Base-by-base conservation (phyloP, 2,888 invertebrate genomes). In the Lithophane ornitopus region DNA sequence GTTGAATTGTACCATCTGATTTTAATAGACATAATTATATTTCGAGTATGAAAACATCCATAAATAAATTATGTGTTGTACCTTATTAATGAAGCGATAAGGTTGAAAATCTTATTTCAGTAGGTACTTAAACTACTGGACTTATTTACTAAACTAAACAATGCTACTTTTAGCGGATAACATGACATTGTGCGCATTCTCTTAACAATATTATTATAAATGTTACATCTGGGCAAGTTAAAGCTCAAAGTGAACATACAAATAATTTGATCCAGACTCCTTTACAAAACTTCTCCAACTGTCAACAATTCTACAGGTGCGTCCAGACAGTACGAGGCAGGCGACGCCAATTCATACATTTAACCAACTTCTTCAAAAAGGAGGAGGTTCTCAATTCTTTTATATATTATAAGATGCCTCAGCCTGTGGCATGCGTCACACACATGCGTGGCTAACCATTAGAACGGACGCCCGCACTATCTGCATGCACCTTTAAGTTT, bases 121-220 rank as follows among this genome's bases (percentile, higher is more conserved):
- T 59, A 74, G 14, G 54, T 54, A 54, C 12, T 49, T 58, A 34
- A 68, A 56, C 63, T 69, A 72, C 70, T 68, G 58, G 39, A 63
- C 63, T 56, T 28, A 54, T 68, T 62, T 70, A 72, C 46, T 46
- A 46, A 46, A 49, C 76, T 65, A 76, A 16, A 74, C 56, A 70
- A 70, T 74, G 16, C 62, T 70, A 80, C 41, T 70, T 62, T 66
- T 59, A 82, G 76, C 71, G 63, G 34, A 66, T 73, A 75, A 61
- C 22, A 63, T 58, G 69, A 61, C 56, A 71, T 82, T 85, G 85
- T 82, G 85, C 85, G 84, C 62, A 54, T 77, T 75, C 0, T 70
- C 28, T n/a, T 71, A 75, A 67, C 39, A 59, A 68, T 73, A 39
- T 41, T 6, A 61, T 16, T n/a, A 11, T 22, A 62, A 22, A 28